A percentile compares a stretch with the other conserved stretches of the same genome.
Conservation (phyloP, 2,113 vertebrate species). For the Paramisgurnus dabryanus region DNA sequence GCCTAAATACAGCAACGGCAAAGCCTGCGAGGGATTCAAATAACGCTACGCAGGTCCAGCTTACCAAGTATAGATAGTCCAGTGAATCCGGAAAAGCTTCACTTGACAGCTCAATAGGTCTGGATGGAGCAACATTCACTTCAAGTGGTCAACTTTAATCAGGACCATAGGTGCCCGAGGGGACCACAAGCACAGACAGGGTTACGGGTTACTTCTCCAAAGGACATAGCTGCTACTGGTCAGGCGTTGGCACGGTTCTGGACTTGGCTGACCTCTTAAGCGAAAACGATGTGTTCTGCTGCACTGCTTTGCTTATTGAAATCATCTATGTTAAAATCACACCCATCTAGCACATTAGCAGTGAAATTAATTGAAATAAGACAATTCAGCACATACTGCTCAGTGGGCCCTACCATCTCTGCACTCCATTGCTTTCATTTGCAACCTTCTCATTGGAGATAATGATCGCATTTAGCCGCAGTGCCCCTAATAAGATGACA, state of each 20-base stretch:
- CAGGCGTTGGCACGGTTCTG: not conserved
- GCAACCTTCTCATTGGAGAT: slow-evolving; percentile 51
- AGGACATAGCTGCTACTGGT: not conserved
- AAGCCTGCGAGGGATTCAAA: slow-evolving; percentile 35
- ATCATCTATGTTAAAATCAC: slow-evolving; percentile 62
- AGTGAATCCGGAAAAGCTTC: slow-evolving; percentile 19
- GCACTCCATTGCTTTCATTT: slow-evolving; percentile 61
- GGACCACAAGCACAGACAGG: slow-evolving; percentile 37
- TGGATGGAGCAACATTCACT: slow-evolving; percentile 38
- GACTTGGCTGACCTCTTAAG: slow-evolving; percentile 48
- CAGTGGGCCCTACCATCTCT: slow-evolving; percentile 56
- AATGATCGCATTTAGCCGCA: slow-evolving; percentile 64
- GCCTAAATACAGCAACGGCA: slow-evolving; percentile 46
- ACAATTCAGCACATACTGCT: slow-evolving; percentile 63
- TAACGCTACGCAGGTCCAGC: slow-evolving; percentile 43
- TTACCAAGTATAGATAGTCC: slow-evolving; percentile 15
- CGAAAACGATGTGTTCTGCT: slow-evolving; percentile 61
- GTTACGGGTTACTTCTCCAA: slow-evolving; percentile 35
- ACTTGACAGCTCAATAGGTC: slow-evolving; percentile 32
- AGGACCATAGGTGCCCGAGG: slow-evolving; percentile 34
- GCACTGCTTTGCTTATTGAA: slow-evolving; percentile 65
- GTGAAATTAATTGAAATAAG: slow-evolving; percentile 70
- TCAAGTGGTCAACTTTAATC: slow-evolving; percentile 38
- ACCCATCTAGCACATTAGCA: slow-evolving; percentile 63
- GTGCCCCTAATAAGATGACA: slow-evolving; percentile 63